phyloP scores from a whole-genome alignment of 2,113 vertebrate genomes.

The Phycodurus eques region DNA sequence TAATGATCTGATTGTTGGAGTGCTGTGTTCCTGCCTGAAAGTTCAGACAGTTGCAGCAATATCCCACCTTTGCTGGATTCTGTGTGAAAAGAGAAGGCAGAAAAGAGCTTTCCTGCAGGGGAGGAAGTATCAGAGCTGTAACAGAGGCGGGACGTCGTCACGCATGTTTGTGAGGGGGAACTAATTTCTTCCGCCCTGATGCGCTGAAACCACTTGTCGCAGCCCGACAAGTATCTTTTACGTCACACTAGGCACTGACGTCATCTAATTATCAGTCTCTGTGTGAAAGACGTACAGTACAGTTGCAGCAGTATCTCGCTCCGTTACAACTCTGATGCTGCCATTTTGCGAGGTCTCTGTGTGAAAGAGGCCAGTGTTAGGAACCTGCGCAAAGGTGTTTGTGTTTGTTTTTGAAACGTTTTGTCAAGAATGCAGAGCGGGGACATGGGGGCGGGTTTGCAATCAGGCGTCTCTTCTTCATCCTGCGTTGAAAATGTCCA shows the following conservation, averaged over 20 bases:
- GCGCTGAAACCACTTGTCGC: not conserved
- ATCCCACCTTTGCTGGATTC: no score
- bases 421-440: not conserved
- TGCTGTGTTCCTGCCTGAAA: no score
- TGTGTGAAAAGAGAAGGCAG: no score
- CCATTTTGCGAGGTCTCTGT: slow-evolving; percentile 41
- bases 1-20: no score
- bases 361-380: slow-evolving; percentile 41
- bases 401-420: not conserved
- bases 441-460: not conserved
- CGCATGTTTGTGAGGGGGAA: no score
- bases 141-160: no score
- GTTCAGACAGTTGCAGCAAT: no score
- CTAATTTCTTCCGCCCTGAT: not conserved
- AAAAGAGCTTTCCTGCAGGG: no score
- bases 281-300: no score
- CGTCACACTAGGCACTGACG: not conserved
- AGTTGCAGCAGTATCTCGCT: no score
- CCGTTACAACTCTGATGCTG: not conserved
- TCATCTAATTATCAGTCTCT: not conserved
- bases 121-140: no score
- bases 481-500: slow-evolving; percentile 1
- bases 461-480: not conserved
- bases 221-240: no score
- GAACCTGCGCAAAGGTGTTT: slow-evolving; percentile 23